Base-by-base conservation (phyloP, 2,797 vertebrate species). In the Tangara arthus region DNA sequence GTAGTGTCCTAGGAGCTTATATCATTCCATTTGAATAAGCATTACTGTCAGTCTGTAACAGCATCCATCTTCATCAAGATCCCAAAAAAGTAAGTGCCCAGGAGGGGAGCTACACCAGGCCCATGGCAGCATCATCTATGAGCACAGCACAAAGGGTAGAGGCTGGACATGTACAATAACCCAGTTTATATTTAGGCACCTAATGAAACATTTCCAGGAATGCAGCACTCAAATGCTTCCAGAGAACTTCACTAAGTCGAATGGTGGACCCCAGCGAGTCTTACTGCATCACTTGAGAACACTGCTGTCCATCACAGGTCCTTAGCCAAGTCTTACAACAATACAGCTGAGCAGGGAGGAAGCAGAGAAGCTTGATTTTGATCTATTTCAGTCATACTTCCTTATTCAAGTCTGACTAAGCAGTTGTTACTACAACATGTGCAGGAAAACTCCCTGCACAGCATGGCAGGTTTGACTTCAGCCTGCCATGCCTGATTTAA, bases 121-220 rank as follows among this genome's bases (percentile, higher is more conserved):
- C 79, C 66, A 26, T 15, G 66, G 91, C 87, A 92, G 87, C 89
- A 61, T 82, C 63, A 65, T 82, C 65, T 87, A 8, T 37, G 70
- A 93, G 82, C 69, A 95, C 87, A 93, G 92, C 79, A 89, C 66
- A 76, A 65, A 46, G 52, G 63, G 56, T 64, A 87, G 66, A 90
- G 57, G 72, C 91, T 91, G 77, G 89, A 91, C 70, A 73, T 71
- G 55, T 52, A 91, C 46, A 80, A 47, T n/a, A 87, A 87, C 93
- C 71, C 87, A 88, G 80, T 88, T 94, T 93, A 73, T 76, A n/a
- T 84, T 81, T 88, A 95, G 94, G 94, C 91, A 97, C 95, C 95
- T 94, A 88, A 88, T 80, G 70, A 94, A 93, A 71, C 64, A 73
- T 39, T 93, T 93, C 79, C 93, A 94, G 78, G 77, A 96, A 90